Base-by-base conservation (phyloP, 1,140 invertebrate genomes). In the Cotesia chilonis region DNA sequence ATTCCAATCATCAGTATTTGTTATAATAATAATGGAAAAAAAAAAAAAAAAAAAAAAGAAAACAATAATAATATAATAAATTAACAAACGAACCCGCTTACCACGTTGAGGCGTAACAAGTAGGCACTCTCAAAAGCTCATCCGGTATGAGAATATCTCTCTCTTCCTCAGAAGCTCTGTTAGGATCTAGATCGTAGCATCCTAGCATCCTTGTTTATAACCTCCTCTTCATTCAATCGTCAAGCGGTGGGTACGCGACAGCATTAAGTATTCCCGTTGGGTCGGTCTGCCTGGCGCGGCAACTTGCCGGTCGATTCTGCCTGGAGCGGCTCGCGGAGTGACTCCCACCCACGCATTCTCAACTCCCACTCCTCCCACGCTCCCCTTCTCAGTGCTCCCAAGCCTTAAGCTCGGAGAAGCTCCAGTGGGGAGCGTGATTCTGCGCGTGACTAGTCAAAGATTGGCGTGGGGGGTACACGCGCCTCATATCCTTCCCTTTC, bases 201-300 rank as follows among this genome's bases (percentile, higher is more conserved):
- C 28, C 28, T 28, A 17, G 7, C 28, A 41, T 70, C 41, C 41
- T 47, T 47, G 41, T 47, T 47, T 47, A 47, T 47, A 9, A 47
- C 71, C 79, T 76, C 78, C 51, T 28, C 41, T 78, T 79, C 78
- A 79, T 76, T 79, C 79, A 73, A 76, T 76, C 81, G 77, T 80
- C 76, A 76, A 74, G 79, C 76, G 77, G 76, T 68, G 38, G 78
- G 80, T 77, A 77, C 76, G 80, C 77, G 80, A 73, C 64, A 73
- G 65, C 83, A 86, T 86, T 84, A 83, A 84, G 83, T 83, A 85
- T 85, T 85, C 83, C 81, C 81, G 83, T 85, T 84, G 81, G 83
- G 80, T 84, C 80, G 81, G 80, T 81, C 75, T 78, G 79, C 78
- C 79, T 74, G 72, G 73, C 75, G 63, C 79, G 76, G 75, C 78